Conservation (phyloP, 2,113 vertebrate genomes). For the Notechis scutatus region DNA sequence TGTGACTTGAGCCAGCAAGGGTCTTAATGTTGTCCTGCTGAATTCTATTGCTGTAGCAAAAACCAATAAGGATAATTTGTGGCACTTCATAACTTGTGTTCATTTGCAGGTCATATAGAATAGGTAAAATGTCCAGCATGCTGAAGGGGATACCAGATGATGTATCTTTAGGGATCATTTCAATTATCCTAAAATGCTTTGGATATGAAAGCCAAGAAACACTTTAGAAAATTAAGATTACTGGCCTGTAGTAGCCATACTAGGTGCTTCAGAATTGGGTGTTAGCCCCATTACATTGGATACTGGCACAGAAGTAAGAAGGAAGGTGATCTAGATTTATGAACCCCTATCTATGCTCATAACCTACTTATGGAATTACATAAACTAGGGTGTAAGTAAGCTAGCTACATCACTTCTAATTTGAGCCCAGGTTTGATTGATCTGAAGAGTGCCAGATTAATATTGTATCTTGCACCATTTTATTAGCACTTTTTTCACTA, state of each 20-base stretch:
- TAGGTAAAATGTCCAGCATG: not conserved
- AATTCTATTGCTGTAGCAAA: not conserved
- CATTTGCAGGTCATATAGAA: not conserved
- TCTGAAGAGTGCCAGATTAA: not conserved
- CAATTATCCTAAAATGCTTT: not conserved
- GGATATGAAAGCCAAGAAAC: not conserved
- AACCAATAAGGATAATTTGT: not conserved
- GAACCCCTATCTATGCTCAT: not conserved
- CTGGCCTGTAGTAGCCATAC: not conserved
- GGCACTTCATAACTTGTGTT: not conserved
- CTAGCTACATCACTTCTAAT: not conserved
- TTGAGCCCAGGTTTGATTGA: not conserved
- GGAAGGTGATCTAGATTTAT: not conserved
- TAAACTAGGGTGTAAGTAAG: not conserved
- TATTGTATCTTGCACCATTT: not conserved
- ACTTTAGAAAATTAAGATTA: not conserved
- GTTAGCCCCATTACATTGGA: not conserved
- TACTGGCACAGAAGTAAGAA: not conserved
- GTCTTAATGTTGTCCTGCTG: not conserved
- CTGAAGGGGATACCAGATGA: not conserved
- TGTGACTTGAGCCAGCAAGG: not conserved
- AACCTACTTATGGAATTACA: not conserved
- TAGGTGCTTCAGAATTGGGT: not conserved
- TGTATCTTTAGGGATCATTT: not conserved
- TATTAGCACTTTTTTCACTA: not conserved